These are phyloP conservation scores for Phragmatobia fuliginosa DNA, from an alignment of 2,888 invertebrate genomes.

Conservation along the genomic window DNA sequence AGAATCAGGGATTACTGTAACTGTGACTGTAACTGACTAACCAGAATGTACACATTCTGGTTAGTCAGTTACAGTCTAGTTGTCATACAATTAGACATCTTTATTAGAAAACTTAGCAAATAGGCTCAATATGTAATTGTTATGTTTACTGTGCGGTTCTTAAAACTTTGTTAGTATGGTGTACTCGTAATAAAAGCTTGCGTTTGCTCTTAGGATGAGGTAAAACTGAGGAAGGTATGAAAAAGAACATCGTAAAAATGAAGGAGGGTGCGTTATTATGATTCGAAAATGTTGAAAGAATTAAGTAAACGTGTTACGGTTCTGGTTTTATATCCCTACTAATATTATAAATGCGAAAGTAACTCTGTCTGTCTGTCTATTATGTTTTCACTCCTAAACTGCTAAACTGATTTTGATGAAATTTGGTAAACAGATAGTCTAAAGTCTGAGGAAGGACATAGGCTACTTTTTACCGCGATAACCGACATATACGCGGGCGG, in stretches of 20 bases:
- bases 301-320: constrained; percentile 16
- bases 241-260: constrained; percentile 45
- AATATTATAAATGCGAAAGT: too few species aligned
- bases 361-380: too few species aligned
- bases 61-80: too few species aligned
- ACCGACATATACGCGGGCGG: too few species aligned
- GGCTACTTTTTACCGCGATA: too few species aligned
- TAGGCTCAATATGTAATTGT: constrained; percentile 35
- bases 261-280: constrained; percentile 22
- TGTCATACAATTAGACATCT: background rate
- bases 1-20: too few species aligned
- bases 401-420: too few species aligned
- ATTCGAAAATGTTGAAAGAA: constrained; percentile 28
- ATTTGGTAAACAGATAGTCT: too few species aligned
- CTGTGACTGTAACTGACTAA: background rate
- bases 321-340: constrained; percentile 13
- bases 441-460: too few species aligned
- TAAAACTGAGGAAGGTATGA: constrained; percentile 46
- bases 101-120: constrained; percentile 30
- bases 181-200: constrained; percentile 45
- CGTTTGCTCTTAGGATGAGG: constrained; percentile 40
- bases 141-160: constrained; percentile 34
- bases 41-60: too few species aligned
- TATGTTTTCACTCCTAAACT: too few species aligned
- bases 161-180: constrained; percentile 29